phyloP scores from a whole-genome alignment of 2,113 vertebrate genomes.

The Elephas maximus region DNA sequence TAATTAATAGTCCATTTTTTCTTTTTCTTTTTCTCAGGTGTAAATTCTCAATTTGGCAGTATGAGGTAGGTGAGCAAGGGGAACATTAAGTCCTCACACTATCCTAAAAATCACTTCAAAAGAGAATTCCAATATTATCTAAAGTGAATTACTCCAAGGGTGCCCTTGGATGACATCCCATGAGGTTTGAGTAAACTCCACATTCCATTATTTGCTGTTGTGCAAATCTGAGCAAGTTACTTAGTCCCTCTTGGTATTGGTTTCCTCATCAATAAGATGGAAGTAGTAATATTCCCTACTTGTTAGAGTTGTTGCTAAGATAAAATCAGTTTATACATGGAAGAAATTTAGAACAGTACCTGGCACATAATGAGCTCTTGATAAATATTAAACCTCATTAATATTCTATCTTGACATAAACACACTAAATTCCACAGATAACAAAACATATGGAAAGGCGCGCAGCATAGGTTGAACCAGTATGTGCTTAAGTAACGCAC shows the following conservation, averaged over 20 bases:
- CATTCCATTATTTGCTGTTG: neutral
- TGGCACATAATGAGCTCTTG: neutral
- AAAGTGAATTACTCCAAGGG: neutral
- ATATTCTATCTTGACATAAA: neutral
- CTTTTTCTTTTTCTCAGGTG: neutral
- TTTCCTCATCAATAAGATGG: neutral
- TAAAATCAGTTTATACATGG: neutral
- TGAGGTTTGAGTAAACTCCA: neutral
- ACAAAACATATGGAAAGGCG: neutral
- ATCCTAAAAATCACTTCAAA: neutral
- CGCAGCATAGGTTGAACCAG: neutral
- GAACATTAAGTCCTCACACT: neutral
- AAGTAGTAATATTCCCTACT: neutral
- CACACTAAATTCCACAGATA: neutral
- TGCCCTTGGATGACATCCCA: neutral
- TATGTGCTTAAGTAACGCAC: neutral
- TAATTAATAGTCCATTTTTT: neutral
- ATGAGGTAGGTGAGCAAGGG: neutral
- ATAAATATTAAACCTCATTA: neutral
- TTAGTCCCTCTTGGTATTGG: neutral
- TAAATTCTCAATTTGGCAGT: neutral
- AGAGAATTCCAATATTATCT: neutral
- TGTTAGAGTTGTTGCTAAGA: neutral
- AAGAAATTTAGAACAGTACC: neutral
- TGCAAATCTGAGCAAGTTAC: neutral